phyloP scores from a whole-genome alignment of 2,113 vertebrate species.

The Orthonyx spaldingii region DNA sequence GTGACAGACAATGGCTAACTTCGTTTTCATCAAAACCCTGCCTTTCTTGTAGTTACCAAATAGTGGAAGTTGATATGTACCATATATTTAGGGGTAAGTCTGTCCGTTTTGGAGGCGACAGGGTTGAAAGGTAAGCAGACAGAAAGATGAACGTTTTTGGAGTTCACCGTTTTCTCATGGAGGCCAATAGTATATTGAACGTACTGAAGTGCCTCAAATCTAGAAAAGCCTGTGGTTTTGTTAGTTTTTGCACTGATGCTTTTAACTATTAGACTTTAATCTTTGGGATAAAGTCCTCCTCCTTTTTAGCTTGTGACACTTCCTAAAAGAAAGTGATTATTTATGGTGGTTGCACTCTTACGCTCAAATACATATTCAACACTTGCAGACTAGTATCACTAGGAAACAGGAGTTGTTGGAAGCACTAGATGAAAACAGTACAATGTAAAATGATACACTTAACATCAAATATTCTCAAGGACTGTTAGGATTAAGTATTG shows the following conservation, averaged over 20 bases:
- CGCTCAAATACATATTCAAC: background rate
- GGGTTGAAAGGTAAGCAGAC: background rate
- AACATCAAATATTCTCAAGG: constrained; percentile 73
- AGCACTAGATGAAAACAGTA: constrained; percentile 30
- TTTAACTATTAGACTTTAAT: background rate
- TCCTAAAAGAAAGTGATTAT: background rate
- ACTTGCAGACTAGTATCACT: background rate
- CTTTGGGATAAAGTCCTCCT: background rate
- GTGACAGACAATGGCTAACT: background rate
- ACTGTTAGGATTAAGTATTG: constrained; percentile 74
- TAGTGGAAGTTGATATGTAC: background rate
- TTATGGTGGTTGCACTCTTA: background rate
- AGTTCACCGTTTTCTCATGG: background rate
- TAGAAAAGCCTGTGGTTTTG: background rate
- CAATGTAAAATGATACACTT: constrained; percentile 64
- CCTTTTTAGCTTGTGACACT: background rate
- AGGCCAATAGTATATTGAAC: background rate
- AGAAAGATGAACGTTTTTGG: background rate
- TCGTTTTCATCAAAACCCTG: background rate
- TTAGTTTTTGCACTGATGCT: background rate
- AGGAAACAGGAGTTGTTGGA: constrained; percentile 22
- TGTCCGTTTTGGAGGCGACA: background rate
- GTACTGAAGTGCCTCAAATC: background rate
- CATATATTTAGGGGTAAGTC: background rate
- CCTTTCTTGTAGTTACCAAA: background rate